Base-by-base conservation (phyloP, 2,888 invertebrate species). In the Arenicola marina region DNA sequence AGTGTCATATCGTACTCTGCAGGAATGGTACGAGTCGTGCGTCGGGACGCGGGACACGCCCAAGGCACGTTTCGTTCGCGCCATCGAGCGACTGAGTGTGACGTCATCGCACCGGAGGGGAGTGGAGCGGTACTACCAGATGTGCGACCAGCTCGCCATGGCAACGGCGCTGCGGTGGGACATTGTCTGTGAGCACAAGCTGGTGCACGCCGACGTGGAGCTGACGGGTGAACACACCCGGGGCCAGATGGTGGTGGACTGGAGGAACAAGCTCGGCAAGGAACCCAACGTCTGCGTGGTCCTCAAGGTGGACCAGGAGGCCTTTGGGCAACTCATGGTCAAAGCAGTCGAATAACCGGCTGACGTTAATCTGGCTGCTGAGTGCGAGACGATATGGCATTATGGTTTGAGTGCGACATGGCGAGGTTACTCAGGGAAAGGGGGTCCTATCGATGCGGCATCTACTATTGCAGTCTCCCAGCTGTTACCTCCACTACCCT, bases 171-270 rank as follows among this genome's bases (percentile, higher is more conserved):
- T 78, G 28, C 73, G 77, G 56, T 64, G 72, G 3, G 56, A 71
- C 32, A 63, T 74, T 32, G 64, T 73, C 15, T 31, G 64, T 31
- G 74, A 73, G n/a, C 69, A 69, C n/a, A 60, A 68, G 29, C 61
- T 67, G 15, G 71, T 75, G 1, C 75, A 68, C 63, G 74, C 73
- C n/a, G 86, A 87, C 1, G 86, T 89, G 2, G 89, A 89, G 74
- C 78, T 89, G 21, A 80, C 79, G 62, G 89, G 89, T 2, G 75
- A 68, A 2, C 84, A 85, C 68, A 89, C 89, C 0, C 84, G 89
- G 58, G 90, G 89, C 0, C 88, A 89, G 82, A 86, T 89, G 77
- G 86, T 89, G 0, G 79, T 89, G 26, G 88, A 89, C 64, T 76
- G 76, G 75, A 56, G 58, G 26, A 64, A 70, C 0, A 32, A 29